Conservation (phyloP, 53 echinoderm and acorn worm genomes). For the Arbacia lixula region DNA sequence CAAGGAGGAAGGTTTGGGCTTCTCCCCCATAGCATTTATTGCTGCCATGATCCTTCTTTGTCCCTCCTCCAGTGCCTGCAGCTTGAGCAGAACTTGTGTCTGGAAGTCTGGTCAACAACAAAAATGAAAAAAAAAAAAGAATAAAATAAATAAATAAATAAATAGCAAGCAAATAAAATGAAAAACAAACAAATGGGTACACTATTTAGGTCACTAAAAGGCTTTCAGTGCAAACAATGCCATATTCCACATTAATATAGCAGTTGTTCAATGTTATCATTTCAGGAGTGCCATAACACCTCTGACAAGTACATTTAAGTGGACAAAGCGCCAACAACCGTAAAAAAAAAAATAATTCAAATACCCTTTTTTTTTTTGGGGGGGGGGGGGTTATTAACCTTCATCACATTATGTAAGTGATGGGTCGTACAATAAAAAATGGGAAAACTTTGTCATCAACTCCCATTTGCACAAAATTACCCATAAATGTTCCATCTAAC, state of each 20-base stretch:
- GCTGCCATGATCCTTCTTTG: conserved; percentile 29
- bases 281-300: conserved; percentile 20
- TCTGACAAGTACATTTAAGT: conserved; percentile 30
- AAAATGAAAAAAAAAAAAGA: conserved; percentile 24
- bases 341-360: conserved; percentile 24
- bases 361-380: conserved; percentile 20
- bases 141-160: neutral
- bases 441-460: conserved; percentile 19
- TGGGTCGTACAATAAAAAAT: conserved; percentile 24
- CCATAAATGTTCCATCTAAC: conserved; percentile 24
- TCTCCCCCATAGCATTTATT: conserved; percentile 27
- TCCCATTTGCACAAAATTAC: conserved; percentile 25
- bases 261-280: conserved; percentile 30
- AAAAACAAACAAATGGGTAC: conserved; percentile 15
- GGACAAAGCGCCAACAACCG: conserved; percentile 30
- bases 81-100: conserved; percentile 16
- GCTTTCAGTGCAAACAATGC: conserved; percentile 20
- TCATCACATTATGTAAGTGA: conserved; percentile 28
- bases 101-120: conserved; percentile 30
- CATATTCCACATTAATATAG: conserved; percentile 15
- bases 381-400: conserved; percentile 20
- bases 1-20: conserved; percentile 33
- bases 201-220: conserved; percentile 25
- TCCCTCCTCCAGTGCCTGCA: conserved; percentile 39
- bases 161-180: too few species aligned